Percentiles rank a stretch among this genome's conserved stretches.
These are phyloP conservation scores for Phrynosoma blainvillii DNA, from an alignment of 2,113 vertebrate genomes.

Conservation along the genomic window DNA sequence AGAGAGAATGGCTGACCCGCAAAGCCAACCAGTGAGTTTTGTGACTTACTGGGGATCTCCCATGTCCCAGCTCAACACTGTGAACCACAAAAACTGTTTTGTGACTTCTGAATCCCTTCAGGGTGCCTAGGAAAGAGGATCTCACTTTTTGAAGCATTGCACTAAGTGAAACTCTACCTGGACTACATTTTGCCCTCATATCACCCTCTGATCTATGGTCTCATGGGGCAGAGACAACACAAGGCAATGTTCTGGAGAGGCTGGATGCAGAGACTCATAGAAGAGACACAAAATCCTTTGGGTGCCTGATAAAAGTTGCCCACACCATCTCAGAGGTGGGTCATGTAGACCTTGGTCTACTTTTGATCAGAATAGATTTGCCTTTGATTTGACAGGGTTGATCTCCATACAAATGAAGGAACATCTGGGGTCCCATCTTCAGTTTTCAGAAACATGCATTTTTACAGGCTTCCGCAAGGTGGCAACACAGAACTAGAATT, in stretches of 20 bases:
- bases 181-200: neutral
- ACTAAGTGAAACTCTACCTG: neutral
- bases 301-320: neutral
- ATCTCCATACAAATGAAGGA: neutral
- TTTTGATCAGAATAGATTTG: neutral
- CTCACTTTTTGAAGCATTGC: neutral
- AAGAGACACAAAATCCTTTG: neutral
- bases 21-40: too few species aligned
- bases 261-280: neutral
- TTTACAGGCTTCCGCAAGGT: neutral
- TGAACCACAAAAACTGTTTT: too few species aligned
- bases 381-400: too few species aligned
- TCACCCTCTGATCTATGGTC: neutral
- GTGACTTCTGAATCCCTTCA: neutral
- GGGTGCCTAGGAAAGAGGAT: neutral
- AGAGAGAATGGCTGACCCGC: too few species aligned
- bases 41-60: too few species aligned
- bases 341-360: neutral
- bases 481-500: conserved; percentile 23
- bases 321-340: neutral
- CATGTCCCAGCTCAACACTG: too few species aligned
- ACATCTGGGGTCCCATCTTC: neutral
- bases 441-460: neutral
- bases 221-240: neutral
- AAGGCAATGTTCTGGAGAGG: neutral